These are phyloP conservation scores for Halcyon malimbica DNA, from an alignment of 2,113 vertebrate genomes.

Conservation along the genomic window DNA sequence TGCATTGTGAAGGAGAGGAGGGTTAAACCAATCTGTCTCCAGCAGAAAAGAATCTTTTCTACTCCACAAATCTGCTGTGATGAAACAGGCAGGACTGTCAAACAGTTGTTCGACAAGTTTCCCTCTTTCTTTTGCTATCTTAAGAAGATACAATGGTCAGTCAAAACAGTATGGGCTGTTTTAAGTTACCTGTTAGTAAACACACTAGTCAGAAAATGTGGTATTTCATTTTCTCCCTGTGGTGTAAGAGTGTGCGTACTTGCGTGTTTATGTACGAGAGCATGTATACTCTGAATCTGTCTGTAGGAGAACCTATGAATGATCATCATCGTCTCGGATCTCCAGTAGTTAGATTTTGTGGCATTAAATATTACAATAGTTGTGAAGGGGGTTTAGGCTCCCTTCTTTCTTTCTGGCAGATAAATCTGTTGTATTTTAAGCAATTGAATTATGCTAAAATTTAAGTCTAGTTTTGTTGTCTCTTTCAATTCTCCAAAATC, in stretches of 20 bases:
- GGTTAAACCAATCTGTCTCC: constrained; percentile 6
- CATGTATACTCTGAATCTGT: background rate
- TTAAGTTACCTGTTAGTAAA: background rate
- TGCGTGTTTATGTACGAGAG: background rate
- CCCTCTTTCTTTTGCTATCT: background rate
- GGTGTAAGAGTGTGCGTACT: rapidly evolving
- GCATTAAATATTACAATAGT: background rate
- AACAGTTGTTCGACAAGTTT: background rate
- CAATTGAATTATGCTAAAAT: background rate
- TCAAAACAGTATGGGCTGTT: background rate
- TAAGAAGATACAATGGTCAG: background rate
- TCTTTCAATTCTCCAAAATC: background rate
- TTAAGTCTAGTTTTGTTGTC: background rate
- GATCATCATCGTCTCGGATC: background rate
- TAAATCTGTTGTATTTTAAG: background rate
- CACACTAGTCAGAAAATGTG: background rate
- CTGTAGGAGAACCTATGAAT: background rate
- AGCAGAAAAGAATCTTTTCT: constrained; percentile 6
- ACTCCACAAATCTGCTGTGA: background rate
- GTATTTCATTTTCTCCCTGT: background rate
- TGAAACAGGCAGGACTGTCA: background rate
- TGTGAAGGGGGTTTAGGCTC: background rate
- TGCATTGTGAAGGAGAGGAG: background rate
- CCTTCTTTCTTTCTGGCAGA: background rate
- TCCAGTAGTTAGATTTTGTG: background rate